Evolutionary conservation across 2,888 invertebrate genomes (phyloP).

Genomic region (Aelia acuminata): DNA sequence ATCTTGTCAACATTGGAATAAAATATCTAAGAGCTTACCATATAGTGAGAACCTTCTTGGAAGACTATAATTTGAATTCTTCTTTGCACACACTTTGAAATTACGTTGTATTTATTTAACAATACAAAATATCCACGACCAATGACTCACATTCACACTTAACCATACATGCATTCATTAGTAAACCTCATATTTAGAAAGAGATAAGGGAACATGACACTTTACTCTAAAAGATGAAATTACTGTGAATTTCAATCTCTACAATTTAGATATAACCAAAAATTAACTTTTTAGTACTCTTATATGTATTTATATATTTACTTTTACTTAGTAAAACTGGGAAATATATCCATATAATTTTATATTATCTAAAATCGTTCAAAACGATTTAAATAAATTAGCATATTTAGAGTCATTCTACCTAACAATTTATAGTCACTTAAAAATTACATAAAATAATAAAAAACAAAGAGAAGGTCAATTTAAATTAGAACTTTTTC

Average conservation of each 20-base stretch:
- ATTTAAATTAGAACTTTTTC: not conserved
- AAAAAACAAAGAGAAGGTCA: not conserved
- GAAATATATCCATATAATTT: not conserved
- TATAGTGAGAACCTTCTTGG: slow-evolving; percentile 34
- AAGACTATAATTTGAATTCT: slow-evolving; percentile 28
- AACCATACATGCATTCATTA: not conserved
- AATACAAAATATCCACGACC: not conserved
- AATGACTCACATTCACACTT: not conserved
- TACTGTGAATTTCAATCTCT: not conserved
- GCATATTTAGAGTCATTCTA: not conserved
- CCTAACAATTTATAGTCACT: not conserved
- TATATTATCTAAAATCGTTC: not conserved
- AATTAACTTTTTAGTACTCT: not conserved
- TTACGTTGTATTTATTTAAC: not conserved
- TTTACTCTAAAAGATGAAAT: not conserved
- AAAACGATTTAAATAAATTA: not conserved
- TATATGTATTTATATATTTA: not conserved
- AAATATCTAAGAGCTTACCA: not conserved
- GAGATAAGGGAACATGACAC: not conserved
- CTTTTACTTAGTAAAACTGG: not conserved
- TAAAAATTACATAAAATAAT: not conserved
- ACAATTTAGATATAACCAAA: not conserved
- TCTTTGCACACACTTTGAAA: not conserved
- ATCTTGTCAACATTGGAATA: not conserved
- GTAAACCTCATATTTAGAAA: slow-evolving; percentile 21